These are phyloP conservation scores for Nettapus auritus DNA, from an alignment of 2,113 vertebrate species.

Conservation along the genomic window DNA sequence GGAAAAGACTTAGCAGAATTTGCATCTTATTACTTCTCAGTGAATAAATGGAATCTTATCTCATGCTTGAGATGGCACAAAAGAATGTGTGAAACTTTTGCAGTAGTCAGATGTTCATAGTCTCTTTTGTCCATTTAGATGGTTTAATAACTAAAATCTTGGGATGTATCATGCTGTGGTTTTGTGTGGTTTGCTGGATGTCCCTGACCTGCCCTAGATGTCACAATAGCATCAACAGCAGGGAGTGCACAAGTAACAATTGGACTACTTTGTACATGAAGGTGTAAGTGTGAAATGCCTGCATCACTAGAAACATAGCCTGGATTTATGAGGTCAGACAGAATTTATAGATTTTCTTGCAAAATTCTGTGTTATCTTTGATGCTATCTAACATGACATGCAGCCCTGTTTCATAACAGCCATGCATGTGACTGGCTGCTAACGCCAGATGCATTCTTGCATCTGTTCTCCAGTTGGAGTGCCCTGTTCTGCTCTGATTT, in stretches of 20 bases:
- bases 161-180: fast-evolving
- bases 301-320: neutral
- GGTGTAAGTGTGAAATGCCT: neutral
- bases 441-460: neutral
- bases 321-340: neutral
- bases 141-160: neutral
- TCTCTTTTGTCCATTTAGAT: neutral
- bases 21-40: neutral
- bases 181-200: neutral
- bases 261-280: no score
- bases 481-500: neutral
- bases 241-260: neutral
- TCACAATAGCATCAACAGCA: neutral
- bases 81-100: neutral
- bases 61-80: neutral
- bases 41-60: neutral
- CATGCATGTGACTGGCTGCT: neutral
- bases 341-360: neutral
- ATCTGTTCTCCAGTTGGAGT: neutral
- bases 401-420: neutral
- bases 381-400: neutral
- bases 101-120: neutral
- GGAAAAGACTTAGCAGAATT: neutral
- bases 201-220: neutral
- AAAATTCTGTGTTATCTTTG: neutral